phyloP scores from a whole-genome alignment of 1,140 invertebrate genomes.

The Pollicipes pollicipes region DNA sequence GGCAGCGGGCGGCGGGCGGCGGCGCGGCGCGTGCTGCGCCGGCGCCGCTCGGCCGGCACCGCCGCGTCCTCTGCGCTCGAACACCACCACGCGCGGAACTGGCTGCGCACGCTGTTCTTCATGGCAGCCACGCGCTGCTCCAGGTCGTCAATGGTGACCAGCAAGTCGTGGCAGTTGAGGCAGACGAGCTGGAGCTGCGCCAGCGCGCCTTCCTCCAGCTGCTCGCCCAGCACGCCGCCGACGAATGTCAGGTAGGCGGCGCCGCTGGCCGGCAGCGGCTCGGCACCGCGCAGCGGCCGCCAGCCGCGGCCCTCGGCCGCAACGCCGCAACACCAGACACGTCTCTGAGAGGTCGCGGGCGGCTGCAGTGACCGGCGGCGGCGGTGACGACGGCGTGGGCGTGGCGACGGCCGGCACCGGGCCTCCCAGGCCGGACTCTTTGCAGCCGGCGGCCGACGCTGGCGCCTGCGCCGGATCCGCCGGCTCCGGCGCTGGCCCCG shows the following conservation, averaged over 20 bases:
- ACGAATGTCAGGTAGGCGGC: neutral
- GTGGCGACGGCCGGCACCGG: neutral
- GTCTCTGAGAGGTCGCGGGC: neutral
- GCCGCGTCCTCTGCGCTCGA: neutral
- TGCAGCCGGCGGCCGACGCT: too few species aligned
- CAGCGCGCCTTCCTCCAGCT: neutral
- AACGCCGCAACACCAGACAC: neutral
- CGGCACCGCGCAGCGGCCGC: neutral
- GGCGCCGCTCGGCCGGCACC: neutral
- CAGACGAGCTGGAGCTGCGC: neutral
- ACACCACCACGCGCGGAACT: slow-evolving; percentile 30
- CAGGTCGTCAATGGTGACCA: neutral
- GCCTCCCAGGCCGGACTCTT: too few species aligned
- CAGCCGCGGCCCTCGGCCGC: neutral
- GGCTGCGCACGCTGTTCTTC: slow-evolving; percentile 35
- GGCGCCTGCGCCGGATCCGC: too few species aligned
- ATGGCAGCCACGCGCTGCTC: slow-evolving; percentile 24
- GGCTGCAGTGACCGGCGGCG: too few species aligned
- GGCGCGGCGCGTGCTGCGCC: too few species aligned
- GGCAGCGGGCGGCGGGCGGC: too few species aligned
- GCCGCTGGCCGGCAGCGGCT: neutral
- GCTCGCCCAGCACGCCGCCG: neutral
- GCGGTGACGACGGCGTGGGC: neutral
- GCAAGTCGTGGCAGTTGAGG: neutral
- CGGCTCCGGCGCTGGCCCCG: too few species aligned